phyloP scores from a whole-genome alignment of 1,140 invertebrate species.

The Capitella teleta region DNA sequence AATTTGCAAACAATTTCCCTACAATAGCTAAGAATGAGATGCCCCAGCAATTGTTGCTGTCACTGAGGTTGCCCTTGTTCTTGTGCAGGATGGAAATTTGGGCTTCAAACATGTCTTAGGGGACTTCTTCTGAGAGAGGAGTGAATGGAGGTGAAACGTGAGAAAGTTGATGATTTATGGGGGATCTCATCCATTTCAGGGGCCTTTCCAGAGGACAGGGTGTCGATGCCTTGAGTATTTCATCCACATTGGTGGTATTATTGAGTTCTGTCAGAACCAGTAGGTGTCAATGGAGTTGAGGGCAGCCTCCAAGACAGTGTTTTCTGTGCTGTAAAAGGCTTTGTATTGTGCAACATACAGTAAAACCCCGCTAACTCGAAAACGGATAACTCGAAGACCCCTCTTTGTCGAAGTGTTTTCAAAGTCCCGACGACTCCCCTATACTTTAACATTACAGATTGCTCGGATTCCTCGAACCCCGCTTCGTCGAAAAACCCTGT shows the following conservation, averaged over 20 bases:
- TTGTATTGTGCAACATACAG: slow-evolving; percentile 14
- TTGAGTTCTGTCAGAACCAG: slow-evolving; percentile 11
- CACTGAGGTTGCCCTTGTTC: not conserved
- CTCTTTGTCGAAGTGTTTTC: too few species aligned
- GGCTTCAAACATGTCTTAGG: slow-evolving; percentile 5
- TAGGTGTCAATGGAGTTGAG: not conserved
- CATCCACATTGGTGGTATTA: too few species aligned
- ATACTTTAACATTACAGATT: too few species aligned
- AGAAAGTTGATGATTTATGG: too few species aligned
- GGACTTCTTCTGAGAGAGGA: too few species aligned
- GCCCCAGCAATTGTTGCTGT: slow-evolving; percentile 10
- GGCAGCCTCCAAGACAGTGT: slow-evolving; percentile 1
- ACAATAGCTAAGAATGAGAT: slow-evolving; percentile 17
- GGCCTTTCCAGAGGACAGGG: slow-evolving; percentile 11
- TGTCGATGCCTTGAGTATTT: slow-evolving; percentile 9
- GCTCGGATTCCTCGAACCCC: too few species aligned
- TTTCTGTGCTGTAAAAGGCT: slow-evolving; percentile 10
- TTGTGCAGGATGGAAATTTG: slow-evolving; percentile 7
- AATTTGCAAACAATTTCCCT: slow-evolving; percentile 13
- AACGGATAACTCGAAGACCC: too few species aligned
- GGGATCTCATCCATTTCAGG: slow-evolving; percentile 8
- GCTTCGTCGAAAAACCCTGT: too few species aligned
- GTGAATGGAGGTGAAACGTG: too few species aligned
- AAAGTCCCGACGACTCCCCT: too few species aligned
- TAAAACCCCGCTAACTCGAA: too few species aligned